These are phyloP conservation scores for Gobionotothen gibberifrons DNA, from an alignment of 2,797 vertebrate species.

Conservation along the genomic window DNA sequence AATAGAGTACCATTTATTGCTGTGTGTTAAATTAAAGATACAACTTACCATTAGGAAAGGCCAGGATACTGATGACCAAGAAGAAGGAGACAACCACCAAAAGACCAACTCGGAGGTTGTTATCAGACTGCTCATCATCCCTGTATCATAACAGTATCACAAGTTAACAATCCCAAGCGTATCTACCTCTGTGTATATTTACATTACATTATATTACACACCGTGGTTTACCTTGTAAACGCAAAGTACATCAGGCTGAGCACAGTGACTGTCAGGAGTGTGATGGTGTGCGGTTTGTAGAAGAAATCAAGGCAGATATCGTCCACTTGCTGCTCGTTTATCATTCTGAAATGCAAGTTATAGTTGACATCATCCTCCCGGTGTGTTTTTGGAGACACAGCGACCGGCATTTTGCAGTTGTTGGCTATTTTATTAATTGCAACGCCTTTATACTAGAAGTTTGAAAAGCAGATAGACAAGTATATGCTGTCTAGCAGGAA, in stretches of 20 bases:
- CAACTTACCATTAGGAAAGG: slow-evolving; percentile 95
- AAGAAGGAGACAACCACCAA: slow-evolving; percentile 94
- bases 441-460: neutral
- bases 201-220: neutral
- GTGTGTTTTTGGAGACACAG: slow-evolving; percentile 75
- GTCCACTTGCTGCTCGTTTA: slow-evolving; percentile 98
- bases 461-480: neutral
- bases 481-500: neutral
- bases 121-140: slow-evolving; percentile 90
- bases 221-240: slow-evolving; percentile 88
- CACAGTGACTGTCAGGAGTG: slow-evolving; percentile 89
- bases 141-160: slow-evolving; percentile 79
- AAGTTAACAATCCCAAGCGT: neutral
- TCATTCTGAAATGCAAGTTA: slow-evolving; percentile 93
- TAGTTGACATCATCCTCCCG: slow-evolving; percentile 90
- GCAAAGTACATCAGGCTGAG: slow-evolving; percentile 95
- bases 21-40: neutral
- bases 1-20: neutral
- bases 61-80: slow-evolving; percentile 93
- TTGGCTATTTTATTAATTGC: neutral
- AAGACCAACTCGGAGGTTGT: slow-evolving; percentile 93
- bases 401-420: slow-evolving; percentile 49
- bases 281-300: slow-evolving; percentile 96
- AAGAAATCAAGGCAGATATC: slow-evolving; percentile 95
- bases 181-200: too few species aligned